Evolutionary conservation across 2,113 vertebrate genomes (phyloP).

Genomic region (Charadrius vociferus): DNA sequence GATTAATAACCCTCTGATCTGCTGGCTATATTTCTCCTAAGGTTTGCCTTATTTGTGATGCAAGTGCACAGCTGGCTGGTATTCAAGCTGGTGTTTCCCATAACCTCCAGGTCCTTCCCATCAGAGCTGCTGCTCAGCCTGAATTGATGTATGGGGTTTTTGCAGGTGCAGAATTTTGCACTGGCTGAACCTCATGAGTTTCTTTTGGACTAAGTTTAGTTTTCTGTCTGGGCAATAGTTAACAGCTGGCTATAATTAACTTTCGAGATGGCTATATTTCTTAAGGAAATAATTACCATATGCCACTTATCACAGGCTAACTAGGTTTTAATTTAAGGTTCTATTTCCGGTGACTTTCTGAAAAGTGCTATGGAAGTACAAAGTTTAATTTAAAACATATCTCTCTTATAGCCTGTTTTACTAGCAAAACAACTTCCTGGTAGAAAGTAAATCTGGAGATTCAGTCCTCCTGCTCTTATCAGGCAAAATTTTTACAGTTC

Average conservation of each 20-base stretch:
- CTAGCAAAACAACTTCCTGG: background rate
- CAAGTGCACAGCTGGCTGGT: background rate
- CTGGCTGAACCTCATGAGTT: background rate
- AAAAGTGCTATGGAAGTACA: background rate
- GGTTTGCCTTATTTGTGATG: background rate
- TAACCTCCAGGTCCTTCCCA: background rate
- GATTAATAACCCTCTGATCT: background rate
- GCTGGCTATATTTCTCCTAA: background rate
- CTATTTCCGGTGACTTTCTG: background rate
- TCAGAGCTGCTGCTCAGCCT: background rate
- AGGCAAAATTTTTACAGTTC: background rate
- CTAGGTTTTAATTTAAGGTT: background rate
- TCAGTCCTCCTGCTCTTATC: background rate
- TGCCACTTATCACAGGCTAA: background rate
- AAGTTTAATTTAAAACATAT: background rate
- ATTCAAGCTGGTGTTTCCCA: background rate
- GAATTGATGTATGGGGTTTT: background rate
- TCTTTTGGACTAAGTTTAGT: background rate
- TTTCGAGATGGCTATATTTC: background rate
- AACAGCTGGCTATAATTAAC: background rate
- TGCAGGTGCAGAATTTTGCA: background rate
- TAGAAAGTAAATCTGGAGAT: background rate
- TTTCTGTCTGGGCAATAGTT: background rate
- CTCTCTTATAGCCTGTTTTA: background rate
- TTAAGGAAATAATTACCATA: background rate